phyloP scores from a whole-genome alignment of 2,113 vertebrate genomes.

The Synchiropus splendidus region DNA sequence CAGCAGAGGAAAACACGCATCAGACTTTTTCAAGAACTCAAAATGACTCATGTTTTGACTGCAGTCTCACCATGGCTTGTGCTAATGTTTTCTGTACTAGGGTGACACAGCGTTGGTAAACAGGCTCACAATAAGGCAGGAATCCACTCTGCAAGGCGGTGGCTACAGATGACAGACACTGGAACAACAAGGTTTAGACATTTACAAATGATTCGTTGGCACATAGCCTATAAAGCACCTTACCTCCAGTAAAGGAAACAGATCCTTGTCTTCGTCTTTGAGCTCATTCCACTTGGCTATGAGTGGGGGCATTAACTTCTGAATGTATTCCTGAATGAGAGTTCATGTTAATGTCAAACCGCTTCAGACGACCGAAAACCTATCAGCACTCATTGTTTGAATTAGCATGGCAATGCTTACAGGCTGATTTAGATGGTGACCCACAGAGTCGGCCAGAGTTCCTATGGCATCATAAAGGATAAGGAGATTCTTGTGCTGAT shows the following conservation, averaged over 20 bases:
- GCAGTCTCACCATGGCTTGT: constrained; percentile 82
- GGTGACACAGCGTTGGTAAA: constrained; percentile 93
- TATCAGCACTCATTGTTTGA: no score
- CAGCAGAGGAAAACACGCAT: neutral
- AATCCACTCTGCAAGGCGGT: constrained; percentile 91
- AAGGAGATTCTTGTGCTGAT: constrained; percentile 94
- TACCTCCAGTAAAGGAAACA: constrained; percentile 81
- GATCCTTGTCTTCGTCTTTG: constrained; percentile 89
- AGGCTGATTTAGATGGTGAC: constrained; percentile 90
- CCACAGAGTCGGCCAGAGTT: constrained; percentile 88
- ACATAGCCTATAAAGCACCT: neutral
- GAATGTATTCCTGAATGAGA: constrained; percentile 78
- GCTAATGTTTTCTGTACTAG: constrained; percentile 90
- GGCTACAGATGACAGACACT: constrained; percentile 89
- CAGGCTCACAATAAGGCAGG: constrained; percentile 89
- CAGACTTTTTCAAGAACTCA: neutral
- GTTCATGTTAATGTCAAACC: no score
- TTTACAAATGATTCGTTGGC: no score
- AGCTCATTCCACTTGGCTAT: constrained; percentile 92
- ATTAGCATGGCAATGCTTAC: no score
- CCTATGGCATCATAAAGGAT: constrained; percentile 95
- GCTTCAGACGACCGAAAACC: no score
- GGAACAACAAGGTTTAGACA: neutral
- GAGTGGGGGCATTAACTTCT: constrained; percentile 88
- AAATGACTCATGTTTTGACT: neutral